These are phyloP conservation scores for Eira barbara DNA, from an alignment of 2,113 vertebrate species.

Conservation along the genomic window DNA sequence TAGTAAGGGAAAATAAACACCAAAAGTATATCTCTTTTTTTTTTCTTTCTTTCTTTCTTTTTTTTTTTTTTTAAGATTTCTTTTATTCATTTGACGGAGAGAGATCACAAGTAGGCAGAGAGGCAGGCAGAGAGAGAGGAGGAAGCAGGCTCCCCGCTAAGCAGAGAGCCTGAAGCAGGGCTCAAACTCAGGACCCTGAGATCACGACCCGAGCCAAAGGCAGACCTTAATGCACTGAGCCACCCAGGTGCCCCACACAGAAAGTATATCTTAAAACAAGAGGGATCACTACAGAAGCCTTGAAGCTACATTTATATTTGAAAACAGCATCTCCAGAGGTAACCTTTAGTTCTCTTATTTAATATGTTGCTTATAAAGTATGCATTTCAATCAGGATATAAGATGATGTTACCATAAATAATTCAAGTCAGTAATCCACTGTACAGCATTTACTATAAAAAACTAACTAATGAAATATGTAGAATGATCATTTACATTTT, in stretches of 20 bases:
- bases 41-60: too few species aligned
- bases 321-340: not conserved
- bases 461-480: conserved; percentile 46
- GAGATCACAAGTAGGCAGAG: too few species aligned
- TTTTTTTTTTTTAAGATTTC: too few species aligned
- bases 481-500: conserved; percentile 49
- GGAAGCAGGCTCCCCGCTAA: too few species aligned
- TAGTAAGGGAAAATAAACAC: not conserved
- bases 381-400: conserved; percentile 40
- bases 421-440: conserved; percentile 40
- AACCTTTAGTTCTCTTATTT: conserved; percentile 35
- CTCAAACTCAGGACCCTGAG: too few species aligned
- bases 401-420: conserved; percentile 51
- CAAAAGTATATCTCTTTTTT: not conserved
- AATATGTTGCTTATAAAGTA: conserved; percentile 40
- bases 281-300: not conserved
- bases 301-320: not conserved
- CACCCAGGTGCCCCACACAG: not conserved
- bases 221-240: too few species aligned
- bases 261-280: not conserved
- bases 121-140: too few species aligned
- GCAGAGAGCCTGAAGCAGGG: too few species aligned
- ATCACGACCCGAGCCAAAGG: too few species aligned
- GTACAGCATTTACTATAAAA: conserved; percentile 9
- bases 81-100: too few species aligned